These are phyloP conservation scores for Trypoxylus dichotomus DNA, from an alignment of 1,140 invertebrate species.

Conservation along the genomic window DNA sequence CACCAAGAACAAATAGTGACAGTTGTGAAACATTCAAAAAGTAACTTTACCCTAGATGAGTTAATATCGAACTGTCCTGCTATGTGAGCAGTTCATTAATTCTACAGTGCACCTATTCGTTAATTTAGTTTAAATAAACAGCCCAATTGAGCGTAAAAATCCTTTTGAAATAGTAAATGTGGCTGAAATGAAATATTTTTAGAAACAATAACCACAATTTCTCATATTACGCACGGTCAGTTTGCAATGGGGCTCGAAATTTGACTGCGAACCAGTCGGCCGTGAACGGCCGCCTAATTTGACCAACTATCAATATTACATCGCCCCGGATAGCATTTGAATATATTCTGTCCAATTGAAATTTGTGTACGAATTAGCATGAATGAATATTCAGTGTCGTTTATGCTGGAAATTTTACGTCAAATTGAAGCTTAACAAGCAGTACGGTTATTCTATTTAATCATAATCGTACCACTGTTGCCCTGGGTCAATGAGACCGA, in stretches of 20 bases:
- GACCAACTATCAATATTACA: conserved; percentile 11
- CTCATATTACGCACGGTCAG: conserved; percentile 6
- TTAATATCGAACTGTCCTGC: too few relatives aligned
- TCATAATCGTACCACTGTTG: neutral
- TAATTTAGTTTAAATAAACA: too few relatives aligned
- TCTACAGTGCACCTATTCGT: too few relatives aligned
- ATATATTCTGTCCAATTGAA: conserved; percentile 11
- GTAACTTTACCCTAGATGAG: too few relatives aligned
- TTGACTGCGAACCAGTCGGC: neutral
- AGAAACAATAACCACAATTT: conserved; percentile 10
- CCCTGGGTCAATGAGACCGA: neutral
- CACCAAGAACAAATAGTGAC: too few relatives aligned
- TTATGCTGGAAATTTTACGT: conserved; percentile 18
- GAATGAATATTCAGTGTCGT: conserved; percentile 13
- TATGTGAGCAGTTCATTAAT: too few relatives aligned
- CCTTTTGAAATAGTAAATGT: neutral
- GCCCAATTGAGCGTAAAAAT: neutral
- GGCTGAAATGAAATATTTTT: neutral
- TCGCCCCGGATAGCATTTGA: conserved; percentile 4
- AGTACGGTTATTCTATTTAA: conserved; percentile 8
- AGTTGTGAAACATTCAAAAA: too few relatives aligned
- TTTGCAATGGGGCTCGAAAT: neutral
- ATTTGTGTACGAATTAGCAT: conserved; percentile 21
- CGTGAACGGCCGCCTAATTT: conserved; percentile 13
- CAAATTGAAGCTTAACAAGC: conserved; percentile 19